Percentiles rank a stretch among this genome's conserved stretches.
Evolutionary conservation across 2,888 invertebrate species (phyloP).

Genomic region (Cephus spinipes): DNA sequence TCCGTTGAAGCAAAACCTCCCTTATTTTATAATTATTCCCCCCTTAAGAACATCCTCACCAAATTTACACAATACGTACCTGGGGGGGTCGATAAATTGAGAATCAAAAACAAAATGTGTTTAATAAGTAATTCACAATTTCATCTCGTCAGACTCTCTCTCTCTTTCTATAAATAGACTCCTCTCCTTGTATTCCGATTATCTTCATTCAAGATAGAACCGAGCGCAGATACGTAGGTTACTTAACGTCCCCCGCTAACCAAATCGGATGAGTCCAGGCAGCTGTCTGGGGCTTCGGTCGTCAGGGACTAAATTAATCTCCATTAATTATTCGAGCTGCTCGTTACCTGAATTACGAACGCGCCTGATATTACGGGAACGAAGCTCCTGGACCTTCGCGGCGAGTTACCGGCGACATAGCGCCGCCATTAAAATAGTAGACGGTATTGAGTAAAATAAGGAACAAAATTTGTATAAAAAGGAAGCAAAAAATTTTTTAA

Average conservation of each 20-base stretch:
- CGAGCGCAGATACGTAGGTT: background rate
- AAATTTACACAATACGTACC: background rate
- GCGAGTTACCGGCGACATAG: background rate
- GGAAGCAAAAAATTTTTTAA: background rate
- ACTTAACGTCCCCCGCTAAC: background rate
- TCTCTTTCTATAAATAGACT: background rate
- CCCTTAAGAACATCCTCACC: background rate
- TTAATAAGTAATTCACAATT: background rate
- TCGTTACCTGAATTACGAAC: slow-evolving; percentile 9
- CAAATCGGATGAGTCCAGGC: background rate
- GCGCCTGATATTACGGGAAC: slow-evolving; percentile 2
- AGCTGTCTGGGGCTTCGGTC: slow-evolving; percentile 7
- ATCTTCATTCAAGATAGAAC: background rate
- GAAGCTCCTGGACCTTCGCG: background rate
- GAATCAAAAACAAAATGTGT: background rate
- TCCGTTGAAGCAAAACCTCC: background rate
- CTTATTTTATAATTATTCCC: background rate
- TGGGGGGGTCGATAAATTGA: background rate
- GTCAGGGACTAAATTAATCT: slow-evolving; percentile 10
- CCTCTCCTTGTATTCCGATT: background rate
- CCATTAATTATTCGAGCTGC: slow-evolving; percentile 8
- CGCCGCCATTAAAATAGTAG: background rate
- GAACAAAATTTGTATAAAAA: too few species aligned
- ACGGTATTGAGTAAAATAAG: background rate
- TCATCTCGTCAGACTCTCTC: background rate